Conservation (phyloP, 2,888 invertebrate species). For the Eremobia ochroleuca region DNA sequence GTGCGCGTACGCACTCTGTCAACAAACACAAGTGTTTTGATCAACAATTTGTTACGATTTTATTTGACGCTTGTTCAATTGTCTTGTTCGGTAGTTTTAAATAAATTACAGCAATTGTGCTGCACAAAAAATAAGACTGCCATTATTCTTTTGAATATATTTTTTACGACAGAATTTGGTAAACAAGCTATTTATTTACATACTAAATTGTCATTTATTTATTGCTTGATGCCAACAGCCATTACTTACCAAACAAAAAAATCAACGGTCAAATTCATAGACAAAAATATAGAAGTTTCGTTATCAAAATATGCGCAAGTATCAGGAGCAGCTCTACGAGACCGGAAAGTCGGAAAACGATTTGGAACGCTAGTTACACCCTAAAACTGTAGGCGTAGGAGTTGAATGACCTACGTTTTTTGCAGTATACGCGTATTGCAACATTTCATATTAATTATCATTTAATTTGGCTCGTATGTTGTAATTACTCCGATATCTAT, state of each 20-base stretch:
- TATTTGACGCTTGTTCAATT: slow-evolving; percentile 56
- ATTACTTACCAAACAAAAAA: slow-evolving; percentile 24
- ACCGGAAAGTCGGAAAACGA: slow-evolving; percentile 74
- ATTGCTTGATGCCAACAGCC: slow-evolving; percentile 1
- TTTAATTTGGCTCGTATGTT: slow-evolving; percentile 49
- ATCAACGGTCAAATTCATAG: neutral
- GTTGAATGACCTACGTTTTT: slow-evolving; percentile 63
- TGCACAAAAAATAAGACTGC: slow-evolving; percentile 27
- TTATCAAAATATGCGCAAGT: slow-evolving; percentile 65
- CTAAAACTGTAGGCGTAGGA: slow-evolving; percentile 63
- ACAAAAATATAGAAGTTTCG: slow-evolving; percentile 26
- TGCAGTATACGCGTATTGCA: slow-evolving; percentile 46
- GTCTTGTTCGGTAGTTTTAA: slow-evolving; percentile 53
- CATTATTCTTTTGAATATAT: slow-evolving; percentile 20
- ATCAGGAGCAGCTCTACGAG: slow-evolving; percentile 52
- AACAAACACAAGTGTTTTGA: slow-evolving; percentile 76
- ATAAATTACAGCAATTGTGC: slow-evolving; percentile 54
- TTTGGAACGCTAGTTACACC: slow-evolving; percentile 76
- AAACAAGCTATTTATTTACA: slow-evolving; percentile 42
- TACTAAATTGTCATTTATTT: slow-evolving; percentile 38
- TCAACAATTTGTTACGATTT: slow-evolving; percentile 58
- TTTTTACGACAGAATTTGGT: slow-evolving; percentile 14
- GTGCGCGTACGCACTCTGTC: slow-evolving; percentile 79
- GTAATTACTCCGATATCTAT: slow-evolving; percentile 52
- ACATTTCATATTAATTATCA: slow-evolving; percentile 58